A percentile compares a stretch with the other conserved stretches of the same genome.
Evolutionary conservation across 2,888 invertebrate genomes (phyloP).

Genomic region (Andrena camellia): DNA sequence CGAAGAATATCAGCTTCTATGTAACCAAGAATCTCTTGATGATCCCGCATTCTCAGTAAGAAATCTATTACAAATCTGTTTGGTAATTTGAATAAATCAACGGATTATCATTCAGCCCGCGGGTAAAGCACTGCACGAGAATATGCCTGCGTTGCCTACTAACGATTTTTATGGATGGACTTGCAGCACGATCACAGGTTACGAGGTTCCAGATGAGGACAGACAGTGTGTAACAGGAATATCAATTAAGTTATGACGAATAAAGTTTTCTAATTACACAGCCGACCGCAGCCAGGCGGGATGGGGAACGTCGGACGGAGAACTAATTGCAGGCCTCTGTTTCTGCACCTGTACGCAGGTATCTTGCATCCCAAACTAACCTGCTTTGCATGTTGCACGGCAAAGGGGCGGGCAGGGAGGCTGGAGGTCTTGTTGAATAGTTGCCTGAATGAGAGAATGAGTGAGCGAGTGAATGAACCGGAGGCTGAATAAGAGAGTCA

Average conservation of each 20-base stretch:
- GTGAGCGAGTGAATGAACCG: slow-evolving; percentile 39
- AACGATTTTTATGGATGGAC: too few relatives aligned
- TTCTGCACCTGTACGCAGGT: slow-evolving; percentile 61
- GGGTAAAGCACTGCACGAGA: too few relatives aligned
- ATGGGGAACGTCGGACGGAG: slow-evolving; percentile 12
- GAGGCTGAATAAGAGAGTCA: slow-evolving; percentile 16
- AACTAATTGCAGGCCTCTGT: slow-evolving; percentile 66
- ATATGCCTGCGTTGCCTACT: too few relatives aligned
- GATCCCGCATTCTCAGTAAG: too few relatives aligned
- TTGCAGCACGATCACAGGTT: neutral
- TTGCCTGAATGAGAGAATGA: slow-evolving; percentile 35
- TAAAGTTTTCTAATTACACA: slow-evolving; percentile 71
- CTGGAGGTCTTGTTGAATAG: neutral
- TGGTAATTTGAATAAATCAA: too few relatives aligned
- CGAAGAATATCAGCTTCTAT: too few relatives aligned
- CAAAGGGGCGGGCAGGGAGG: neutral
- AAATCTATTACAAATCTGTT: too few relatives aligned
- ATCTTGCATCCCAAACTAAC: slow-evolving; percentile 44
- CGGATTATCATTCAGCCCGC: too few relatives aligned
- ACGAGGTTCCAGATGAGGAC: neutral
- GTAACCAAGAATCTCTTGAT: too few relatives aligned
- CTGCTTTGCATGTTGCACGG: slow-evolving; percentile 46
- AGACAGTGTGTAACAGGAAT: slow-evolving; percentile 41
- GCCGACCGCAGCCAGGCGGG: slow-evolving; percentile 31
- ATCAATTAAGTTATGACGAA: slow-evolving; percentile 69